Evolutionary conservation across 1,140 invertebrate species (phyloP).

Genomic region (Drosophila orosa): DNA sequence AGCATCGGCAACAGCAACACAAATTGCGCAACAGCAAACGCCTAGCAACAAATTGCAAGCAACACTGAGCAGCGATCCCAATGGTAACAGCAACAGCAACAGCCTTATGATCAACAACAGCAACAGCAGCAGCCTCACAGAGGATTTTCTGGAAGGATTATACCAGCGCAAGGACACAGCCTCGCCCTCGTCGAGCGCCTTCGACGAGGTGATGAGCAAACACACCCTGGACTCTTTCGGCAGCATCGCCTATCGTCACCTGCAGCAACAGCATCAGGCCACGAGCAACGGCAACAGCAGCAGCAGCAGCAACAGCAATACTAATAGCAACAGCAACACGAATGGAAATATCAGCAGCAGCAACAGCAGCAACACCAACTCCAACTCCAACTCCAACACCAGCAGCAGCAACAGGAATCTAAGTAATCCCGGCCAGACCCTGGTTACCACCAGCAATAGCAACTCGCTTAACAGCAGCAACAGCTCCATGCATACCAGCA

Average conservation of each 20-base stretch:
- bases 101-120: conserved; percentile 1
- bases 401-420: conserved; percentile 16
- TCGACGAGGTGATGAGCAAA: conserved; percentile 76
- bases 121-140: conserved; percentile 45
- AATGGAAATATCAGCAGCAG: conserved; percentile 8
- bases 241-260: conserved; percentile 72
- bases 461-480: conserved; percentile 67
- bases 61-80: conserved; percentile 48
- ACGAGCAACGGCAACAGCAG: conserved; percentile 54
- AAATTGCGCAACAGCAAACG: conserved; percentile 63
- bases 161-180: conserved; percentile 66
- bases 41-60: conserved; percentile 54
- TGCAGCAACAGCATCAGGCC: conserved; percentile 52
- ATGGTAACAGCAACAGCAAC: conserved; percentile 51
- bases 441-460: conserved; percentile 43
- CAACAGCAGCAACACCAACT: conserved; percentile 17
- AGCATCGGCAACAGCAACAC: conserved; percentile 28
- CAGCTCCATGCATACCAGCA: conserved; percentile 61
- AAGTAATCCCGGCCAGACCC: not conserved
- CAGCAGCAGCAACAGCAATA: conserved; percentile 50
- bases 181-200: conserved; percentile 72
- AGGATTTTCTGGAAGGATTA: conserved; percentile 69
- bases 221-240: conserved; percentile 74
- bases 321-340: conserved; percentile 19
- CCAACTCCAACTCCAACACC: conserved; percentile 4